Conservation (phyloP, 2,797 vertebrate genomes). For the Pogoniulus pusillus region DNA sequence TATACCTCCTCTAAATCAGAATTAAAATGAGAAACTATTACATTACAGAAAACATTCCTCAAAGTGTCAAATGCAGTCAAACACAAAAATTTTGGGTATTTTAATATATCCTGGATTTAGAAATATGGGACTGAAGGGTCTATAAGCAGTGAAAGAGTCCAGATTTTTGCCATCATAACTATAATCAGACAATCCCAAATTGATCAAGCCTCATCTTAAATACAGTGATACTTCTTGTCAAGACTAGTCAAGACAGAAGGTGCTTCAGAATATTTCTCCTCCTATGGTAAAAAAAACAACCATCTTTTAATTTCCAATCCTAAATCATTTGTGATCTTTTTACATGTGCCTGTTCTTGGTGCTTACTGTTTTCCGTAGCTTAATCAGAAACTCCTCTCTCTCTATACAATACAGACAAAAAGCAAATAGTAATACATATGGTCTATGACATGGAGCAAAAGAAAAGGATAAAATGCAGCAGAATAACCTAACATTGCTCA, state of each 20-base stretch:
- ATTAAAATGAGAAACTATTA: constrained; percentile 26
- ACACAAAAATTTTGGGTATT: constrained; percentile 8
- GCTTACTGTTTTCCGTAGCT: not conserved
- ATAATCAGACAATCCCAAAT: not conserved
- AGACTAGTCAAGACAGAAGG: not conserved
- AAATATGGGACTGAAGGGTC: not conserved
- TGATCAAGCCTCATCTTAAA: not conserved
- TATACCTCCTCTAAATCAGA: not conserved
- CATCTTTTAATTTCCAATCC: not conserved
- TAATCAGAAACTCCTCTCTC: not conserved
- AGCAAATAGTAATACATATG: not conserved
- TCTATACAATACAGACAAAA: not conserved
- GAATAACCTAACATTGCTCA: not conserved
- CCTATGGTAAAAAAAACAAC: not conserved
- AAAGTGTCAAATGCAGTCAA: not conserved
- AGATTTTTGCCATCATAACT: not conserved
- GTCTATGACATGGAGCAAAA: not conserved
- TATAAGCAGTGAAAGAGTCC: not conserved
- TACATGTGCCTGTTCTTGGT: not conserved
- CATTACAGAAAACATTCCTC: constrained; percentile 25
- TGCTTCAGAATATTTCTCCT: not conserved
- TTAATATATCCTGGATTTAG: constrained; percentile 1
- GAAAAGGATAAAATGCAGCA: not conserved
- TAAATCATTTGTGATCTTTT: not conserved
- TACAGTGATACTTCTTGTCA: not conserved